These are phyloP conservation scores for Helogale parvula DNA, from an alignment of 2,113 vertebrate species.

Conservation along the genomic window DNA sequence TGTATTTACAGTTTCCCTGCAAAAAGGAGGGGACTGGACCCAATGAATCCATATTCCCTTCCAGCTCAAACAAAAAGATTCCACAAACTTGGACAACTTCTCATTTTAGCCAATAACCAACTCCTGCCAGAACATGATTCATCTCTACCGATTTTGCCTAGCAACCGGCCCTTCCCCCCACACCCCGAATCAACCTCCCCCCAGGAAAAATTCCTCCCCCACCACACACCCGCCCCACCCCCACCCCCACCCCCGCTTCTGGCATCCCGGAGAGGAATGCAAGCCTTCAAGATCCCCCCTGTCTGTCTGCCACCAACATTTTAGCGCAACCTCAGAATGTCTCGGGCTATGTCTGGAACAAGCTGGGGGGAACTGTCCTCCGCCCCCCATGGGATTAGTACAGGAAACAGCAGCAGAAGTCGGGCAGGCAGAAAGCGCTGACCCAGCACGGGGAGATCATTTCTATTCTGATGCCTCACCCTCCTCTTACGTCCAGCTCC, in stretches of 20 bases:
- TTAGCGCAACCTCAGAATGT: slow-evolving; percentile 65
- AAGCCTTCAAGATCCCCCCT: background rate
- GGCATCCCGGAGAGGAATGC: background rate
- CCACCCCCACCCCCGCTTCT: background rate
- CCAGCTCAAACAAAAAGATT: slow-evolving; percentile 74
- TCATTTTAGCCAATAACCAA: slow-evolving; percentile 41
- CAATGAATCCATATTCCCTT: background rate
- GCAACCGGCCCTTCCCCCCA: slow-evolving; percentile 52
- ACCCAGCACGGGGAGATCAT: slow-evolving; percentile 16
- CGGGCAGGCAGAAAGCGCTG: slow-evolving; percentile 50
- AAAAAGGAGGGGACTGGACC: background rate
- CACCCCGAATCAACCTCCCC: background rate
- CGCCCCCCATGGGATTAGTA: slow-evolving; percentile 43
- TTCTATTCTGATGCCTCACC: background rate
- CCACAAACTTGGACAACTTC: slow-evolving; percentile 52
- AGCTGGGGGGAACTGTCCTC: background rate
- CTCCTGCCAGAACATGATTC: slow-evolving; percentile 70
- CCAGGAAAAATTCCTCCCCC: slow-evolving; percentile 23
- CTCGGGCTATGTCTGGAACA: slow-evolving; percentile 66
- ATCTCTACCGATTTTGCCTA: slow-evolving; percentile 52
- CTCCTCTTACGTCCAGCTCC: background rate
- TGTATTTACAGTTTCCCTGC: background rate
- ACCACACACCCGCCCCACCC: background rate
- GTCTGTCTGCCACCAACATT: slow-evolving; percentile 59
- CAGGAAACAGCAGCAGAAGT: slow-evolving; percentile 70